Evolutionary conservation across 1,140 invertebrate genomes (phyloP).

Genomic region (Ridgeia piscesae): DNA sequence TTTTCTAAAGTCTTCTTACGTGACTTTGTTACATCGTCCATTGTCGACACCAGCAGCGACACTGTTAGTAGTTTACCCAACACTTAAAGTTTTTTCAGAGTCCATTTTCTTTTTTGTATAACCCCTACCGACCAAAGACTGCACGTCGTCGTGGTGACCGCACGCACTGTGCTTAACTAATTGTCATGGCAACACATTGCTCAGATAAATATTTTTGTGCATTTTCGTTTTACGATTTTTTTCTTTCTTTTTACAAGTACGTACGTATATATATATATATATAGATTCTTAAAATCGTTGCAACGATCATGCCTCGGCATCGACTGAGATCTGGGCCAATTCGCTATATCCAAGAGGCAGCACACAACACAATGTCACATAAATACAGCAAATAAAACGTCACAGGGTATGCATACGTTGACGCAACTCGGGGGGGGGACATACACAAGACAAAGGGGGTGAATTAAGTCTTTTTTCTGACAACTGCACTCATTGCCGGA

Average conservation of each 20-base stretch:
- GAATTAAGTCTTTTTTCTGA: not conserved
- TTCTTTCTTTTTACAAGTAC: not conserved
- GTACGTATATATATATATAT: not conserved
- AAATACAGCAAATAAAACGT: not conserved
- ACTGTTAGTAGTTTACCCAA: not conserved
- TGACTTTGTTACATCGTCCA: not conserved
- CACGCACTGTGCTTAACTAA: not conserved
- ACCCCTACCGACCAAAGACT: not conserved
- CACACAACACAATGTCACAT: not conserved
- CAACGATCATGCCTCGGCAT: not conserved
- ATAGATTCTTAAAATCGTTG: constrained; percentile 1
- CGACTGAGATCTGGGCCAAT: not conserved
- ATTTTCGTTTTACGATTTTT: not conserved
- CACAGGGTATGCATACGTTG: not conserved
- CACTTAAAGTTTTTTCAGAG: not conserved
- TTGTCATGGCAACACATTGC: not conserved
- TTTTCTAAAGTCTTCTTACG: not conserved
- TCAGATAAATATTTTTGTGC: constrained; percentile 2
- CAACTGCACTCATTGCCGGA: not conserved
- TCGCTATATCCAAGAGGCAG: not conserved
- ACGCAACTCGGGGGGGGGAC: not conserved
- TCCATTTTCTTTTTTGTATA: not conserved
- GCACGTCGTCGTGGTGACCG: not conserved
- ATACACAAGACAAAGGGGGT: not conserved
- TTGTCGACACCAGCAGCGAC: not conserved